A percentile compares a stretch with the other conserved stretches of the same genome.
phyloP scores from a whole-genome alignment of 23 tunicate species.

The Ciona savignyi region DNA sequence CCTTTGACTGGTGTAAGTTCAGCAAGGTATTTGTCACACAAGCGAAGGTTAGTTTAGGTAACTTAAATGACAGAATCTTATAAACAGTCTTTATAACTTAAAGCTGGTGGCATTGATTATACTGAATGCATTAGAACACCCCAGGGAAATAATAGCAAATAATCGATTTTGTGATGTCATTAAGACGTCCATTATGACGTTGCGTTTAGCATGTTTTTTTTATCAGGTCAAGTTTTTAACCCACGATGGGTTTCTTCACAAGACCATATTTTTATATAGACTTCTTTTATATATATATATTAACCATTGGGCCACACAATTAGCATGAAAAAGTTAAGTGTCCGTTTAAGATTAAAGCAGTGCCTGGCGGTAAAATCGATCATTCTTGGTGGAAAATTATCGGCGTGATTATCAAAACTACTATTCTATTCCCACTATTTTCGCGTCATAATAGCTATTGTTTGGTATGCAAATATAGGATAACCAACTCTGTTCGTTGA shows the following conservation, averaged over 20 bases:
- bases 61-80: no score
- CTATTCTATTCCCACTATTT: no score
- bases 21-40: no score
- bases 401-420: background rate
- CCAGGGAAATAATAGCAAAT: background rate
- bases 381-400: background rate
- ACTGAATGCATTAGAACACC: background rate
- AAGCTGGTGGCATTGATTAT: background rate
- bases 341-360: background rate
- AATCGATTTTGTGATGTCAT: background rate
- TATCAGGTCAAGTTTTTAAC: no score
- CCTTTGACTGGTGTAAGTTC: no score
- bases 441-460: background rate
- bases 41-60: no score
- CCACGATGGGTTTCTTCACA: no score
- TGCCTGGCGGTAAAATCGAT: background rate
- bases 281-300: no score
- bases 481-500: constrained; percentile 7
- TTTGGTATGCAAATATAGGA: background rate
- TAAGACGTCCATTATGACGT: background rate
- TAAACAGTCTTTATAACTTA: no score
- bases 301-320: background rate
- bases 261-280: no score
- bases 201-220: no score
- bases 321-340: background rate